Evolutionary conservation across 2,797 vertebrate genomes (phyloP).

Genomic region (Malurus leucopterus): DNA sequence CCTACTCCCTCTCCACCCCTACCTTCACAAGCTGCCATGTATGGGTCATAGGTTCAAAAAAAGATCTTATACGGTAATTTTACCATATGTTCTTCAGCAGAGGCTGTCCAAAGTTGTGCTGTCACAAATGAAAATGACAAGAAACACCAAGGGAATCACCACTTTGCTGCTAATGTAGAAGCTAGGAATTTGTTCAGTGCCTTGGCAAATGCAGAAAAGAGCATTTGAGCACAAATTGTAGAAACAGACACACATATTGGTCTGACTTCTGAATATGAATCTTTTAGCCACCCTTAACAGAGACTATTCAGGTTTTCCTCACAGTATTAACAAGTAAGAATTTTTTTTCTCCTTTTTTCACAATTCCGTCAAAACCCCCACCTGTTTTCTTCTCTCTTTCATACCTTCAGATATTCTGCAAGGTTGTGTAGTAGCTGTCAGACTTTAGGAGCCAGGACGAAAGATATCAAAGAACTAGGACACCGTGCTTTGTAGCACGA

Average conservation of each 20-base stretch:
- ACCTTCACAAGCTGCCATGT: not conserved
- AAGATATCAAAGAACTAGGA: not conserved
- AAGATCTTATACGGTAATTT: not conserved
- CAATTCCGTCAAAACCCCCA: accelerated
- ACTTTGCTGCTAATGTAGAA: not conserved
- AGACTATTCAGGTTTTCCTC: not conserved
- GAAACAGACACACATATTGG: not conserved
- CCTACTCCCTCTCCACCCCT: not conserved
- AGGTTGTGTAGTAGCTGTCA: not conserved
- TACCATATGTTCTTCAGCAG: not conserved
- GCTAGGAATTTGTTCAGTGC: not conserved
- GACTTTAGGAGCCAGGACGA: not conserved
- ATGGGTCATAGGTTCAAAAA: accelerated
- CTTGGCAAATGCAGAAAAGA: not conserved
- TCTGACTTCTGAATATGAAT: not conserved
- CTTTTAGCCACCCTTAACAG: not conserved
- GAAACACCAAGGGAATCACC: not conserved
- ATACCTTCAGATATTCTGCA: not conserved
- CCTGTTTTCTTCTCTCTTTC: not conserved
- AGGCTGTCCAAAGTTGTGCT: not conserved
- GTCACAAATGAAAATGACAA: not conserved
- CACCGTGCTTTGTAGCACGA: accelerated
- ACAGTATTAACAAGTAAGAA: not conserved
- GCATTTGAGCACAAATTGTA: not conserved
- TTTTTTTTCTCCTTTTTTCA: not conserved